A percentile compares a stretch with the other conserved stretches of the same genome.
These are phyloP conservation scores for Amiota minor DNA, from an alignment of 2,888 invertebrate species.

Conservation along the genomic window DNA sequence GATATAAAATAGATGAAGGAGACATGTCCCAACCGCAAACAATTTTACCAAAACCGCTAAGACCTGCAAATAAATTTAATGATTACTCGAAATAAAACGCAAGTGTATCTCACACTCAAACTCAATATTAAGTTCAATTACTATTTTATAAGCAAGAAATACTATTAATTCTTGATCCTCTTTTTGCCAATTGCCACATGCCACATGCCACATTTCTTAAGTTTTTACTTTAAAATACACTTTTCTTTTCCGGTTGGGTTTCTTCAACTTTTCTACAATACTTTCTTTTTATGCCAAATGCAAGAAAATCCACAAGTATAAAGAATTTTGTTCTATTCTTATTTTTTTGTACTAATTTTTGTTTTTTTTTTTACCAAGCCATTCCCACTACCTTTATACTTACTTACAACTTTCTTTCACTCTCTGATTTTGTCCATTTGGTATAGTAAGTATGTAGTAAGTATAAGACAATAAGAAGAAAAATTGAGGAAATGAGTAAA, in stretches of 20 bases:
- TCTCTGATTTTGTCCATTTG: neutral
- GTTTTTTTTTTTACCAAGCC: neutral
- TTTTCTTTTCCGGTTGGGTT: neutral
- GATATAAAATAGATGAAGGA: no score
- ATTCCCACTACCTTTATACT: neutral
- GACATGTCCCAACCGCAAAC: no score
- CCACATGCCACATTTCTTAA: neutral
- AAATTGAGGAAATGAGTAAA: constrained; percentile 60
- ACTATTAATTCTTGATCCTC: no score
- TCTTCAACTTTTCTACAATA: neutral
- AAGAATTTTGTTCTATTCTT: no score
- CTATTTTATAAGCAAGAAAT: neutral
- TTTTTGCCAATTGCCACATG: neutral
- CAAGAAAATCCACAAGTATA: neutral
- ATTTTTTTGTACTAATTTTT: neutral
- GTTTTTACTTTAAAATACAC: neutral
- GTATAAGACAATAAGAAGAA: constrained; percentile 47
- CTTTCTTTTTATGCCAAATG: neutral
- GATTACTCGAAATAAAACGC: neutral
- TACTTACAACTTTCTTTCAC: neutral
- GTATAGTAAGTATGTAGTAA: constrained; percentile 17
- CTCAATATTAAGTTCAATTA: neutral
- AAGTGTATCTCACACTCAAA: no score
- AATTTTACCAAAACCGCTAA: neutral
- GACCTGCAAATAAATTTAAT: neutral